Percentiles rank a stretch among this genome's conserved stretches.
Conservation (phyloP, 2,113 vertebrate genomes). For the Xiphorhynchus elegans region DNA sequence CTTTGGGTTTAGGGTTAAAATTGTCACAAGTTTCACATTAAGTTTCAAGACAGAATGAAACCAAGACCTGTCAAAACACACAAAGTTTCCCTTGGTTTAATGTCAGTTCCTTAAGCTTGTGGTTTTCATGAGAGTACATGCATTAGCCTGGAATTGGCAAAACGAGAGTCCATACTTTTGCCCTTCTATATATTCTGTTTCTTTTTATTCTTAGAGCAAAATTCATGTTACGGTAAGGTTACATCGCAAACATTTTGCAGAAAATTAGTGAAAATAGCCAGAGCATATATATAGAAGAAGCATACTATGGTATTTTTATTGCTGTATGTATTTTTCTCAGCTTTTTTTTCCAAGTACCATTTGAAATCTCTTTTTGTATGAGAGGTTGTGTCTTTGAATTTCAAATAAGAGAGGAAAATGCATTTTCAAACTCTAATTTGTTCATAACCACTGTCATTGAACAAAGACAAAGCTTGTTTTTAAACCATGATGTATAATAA, state of each 20-base stretch:
- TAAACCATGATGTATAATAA: not conserved
- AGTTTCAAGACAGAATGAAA: not conserved
- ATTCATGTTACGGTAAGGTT: not conserved
- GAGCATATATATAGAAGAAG: not conserved
- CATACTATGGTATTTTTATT: not conserved
- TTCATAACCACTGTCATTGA: not conserved
- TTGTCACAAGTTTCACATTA: not conserved
- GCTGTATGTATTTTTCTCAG: not conserved
- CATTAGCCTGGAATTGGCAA: not conserved
- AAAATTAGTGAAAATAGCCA: not conserved
- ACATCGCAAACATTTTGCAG: not conserved
- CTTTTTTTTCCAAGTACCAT: not conserved
- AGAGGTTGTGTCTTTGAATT: not conserved
- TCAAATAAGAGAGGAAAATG: not conserved
- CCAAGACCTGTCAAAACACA: not conserved
- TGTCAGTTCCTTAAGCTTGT: not conserved
- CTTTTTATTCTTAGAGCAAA: not conserved
- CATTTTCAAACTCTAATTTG: not conserved
- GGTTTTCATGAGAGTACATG: not conserved
- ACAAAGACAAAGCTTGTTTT: slow-evolving; percentile 11
- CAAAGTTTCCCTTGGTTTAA: not conserved
- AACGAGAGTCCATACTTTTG: not conserved
- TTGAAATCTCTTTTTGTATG: not conserved
- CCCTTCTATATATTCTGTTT: not conserved
- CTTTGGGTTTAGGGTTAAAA: not conserved